phyloP scores from a whole-genome alignment of 2,888 invertebrate species.

The Cenopis cana region DNA sequence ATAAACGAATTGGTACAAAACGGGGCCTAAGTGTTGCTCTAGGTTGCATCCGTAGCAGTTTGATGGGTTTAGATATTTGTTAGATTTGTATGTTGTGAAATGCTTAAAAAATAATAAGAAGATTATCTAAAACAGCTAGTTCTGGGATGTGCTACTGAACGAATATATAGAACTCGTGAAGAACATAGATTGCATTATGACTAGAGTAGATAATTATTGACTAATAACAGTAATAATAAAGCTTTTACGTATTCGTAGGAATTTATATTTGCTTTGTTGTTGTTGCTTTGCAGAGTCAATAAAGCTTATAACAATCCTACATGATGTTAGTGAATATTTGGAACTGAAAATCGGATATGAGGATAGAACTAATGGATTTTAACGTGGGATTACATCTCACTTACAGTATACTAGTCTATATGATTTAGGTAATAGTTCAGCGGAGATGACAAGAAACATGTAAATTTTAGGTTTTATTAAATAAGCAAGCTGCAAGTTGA shows the following conservation, averaged over 20 bases:
- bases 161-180: no score
- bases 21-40: background rate
- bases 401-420: background rate
- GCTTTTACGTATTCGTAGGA: background rate
- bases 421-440: background rate
- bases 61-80: background rate
- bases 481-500: no score
- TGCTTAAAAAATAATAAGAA: no score
- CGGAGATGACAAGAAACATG: background rate
- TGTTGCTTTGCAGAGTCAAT: background rate
- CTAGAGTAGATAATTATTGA: no score
- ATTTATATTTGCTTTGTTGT: background rate
- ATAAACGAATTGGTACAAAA: no score
- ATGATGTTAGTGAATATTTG: background rate
- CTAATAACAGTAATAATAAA: no score
- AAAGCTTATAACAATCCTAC: constrained; percentile 12
- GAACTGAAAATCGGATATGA: background rate
- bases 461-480: background rate
- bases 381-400: constrained; percentile 5
- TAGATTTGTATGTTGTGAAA: no score
- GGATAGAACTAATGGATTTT: constrained; percentile 6
- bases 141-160: no score
- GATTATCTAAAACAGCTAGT: no score
- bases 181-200: no score
- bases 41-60: background rate